Conservation (phyloP, 64 coral and sea anemone genomes). For the Hydrozoanthus tunicans region DNA sequence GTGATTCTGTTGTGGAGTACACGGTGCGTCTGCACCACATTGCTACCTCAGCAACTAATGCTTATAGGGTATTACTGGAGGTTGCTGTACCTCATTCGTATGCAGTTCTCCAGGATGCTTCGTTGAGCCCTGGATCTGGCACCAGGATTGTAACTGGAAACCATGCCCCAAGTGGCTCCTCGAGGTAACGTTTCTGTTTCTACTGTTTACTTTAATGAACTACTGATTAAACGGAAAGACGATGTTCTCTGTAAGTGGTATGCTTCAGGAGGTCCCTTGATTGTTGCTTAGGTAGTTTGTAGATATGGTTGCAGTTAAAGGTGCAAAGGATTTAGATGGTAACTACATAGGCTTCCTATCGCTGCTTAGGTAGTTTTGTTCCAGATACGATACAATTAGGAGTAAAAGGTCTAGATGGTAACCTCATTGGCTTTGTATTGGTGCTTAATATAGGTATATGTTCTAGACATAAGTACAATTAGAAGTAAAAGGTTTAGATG, state of each 20-base stretch:
- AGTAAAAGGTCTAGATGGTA: no score
- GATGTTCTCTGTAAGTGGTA: background rate
- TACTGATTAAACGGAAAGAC: background rate
- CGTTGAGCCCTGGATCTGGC: background rate
- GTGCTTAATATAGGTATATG: no score
- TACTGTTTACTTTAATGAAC: background rate
- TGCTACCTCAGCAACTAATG: conserved; percentile 42
- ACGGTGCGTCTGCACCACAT: conserved; percentile 54
- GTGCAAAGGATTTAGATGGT: no score
- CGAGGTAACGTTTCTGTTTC: conserved; percentile 45
- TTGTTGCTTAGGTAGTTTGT: no score
- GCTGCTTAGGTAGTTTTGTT: no score
- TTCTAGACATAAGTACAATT: no score
- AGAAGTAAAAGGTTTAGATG: no score
- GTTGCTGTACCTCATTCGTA: conserved; percentile 69
- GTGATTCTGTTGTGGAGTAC: conserved; percentile 49
- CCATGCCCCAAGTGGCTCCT: conserved; percentile 58
- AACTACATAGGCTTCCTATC: no score
- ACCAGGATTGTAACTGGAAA: conserved; percentile 58
- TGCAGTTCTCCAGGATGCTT: conserved; percentile 27
- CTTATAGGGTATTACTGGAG: conserved; percentile 78
- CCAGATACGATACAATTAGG: no score
- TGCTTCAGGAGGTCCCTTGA: no score
- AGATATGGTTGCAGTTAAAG: no score
- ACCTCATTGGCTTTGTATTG: no score